Evolutionary conservation across 2,113 vertebrate genomes (phyloP), one percentile per base, ranked within the genome.

Genomic region (Tonatia bakeri): DNA sequence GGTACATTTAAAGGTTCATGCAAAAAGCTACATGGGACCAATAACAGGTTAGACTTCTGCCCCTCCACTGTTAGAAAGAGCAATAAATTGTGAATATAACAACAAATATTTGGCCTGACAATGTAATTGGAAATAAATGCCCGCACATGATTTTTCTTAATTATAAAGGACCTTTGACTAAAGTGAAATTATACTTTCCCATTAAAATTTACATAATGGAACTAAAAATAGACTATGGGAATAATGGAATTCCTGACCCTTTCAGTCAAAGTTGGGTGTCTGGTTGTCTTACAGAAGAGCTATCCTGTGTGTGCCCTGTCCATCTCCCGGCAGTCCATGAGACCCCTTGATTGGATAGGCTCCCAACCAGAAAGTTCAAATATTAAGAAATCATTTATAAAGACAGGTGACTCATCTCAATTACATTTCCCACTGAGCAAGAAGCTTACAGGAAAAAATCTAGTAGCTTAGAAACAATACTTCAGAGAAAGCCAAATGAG

Each of bases 371-470:
- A 94, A 86, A 97, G 91, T 95, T 94, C 95, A 95, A 97, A 96
- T 93, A 95, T 96, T 96, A 95, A 79, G 52, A 91, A 93, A 79
- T 65, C 16, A 86, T 69, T 93, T 77, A 85, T 38, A 87, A 93
- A 95, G 5, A 77, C 67, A 95, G 47, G 73, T 97, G 96, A 96
- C 82, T 97, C 95, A 94, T 95, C 59, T 40, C 26, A 93, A 77
- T 92, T 93, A 89, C 77, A 96, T 82, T 94, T 97, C 93, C 86
- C 72, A 97, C 96, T 96, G 82, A 93, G 69, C 72, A 88, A 94
- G 45, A 92, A 81, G 72, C 31, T 88, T 86, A 85, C 92, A 65
- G 73, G 73, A 92, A 96, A 12, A 52, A 89, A 75, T 94, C 45
- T 5, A 93, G 40, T 81, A 85, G 75, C 69, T 94, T 54, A 91